Evolutionary conservation across 2,113 vertebrate genomes (phyloP).

Genomic region (Bufo gargarizans): DNA sequence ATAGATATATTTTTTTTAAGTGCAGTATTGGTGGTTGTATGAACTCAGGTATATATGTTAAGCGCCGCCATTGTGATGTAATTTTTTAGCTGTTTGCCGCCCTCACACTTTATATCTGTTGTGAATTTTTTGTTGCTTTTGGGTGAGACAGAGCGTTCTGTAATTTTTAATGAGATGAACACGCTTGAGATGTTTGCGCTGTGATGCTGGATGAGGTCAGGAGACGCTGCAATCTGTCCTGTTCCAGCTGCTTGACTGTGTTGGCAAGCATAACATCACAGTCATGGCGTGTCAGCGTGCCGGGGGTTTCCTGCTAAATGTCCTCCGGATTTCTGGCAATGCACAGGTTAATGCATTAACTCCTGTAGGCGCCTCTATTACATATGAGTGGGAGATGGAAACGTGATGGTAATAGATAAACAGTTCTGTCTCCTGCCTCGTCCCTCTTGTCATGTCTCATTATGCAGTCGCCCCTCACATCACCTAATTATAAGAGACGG

Average conservation of each 20-base stretch:
- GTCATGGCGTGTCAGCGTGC: background rate
- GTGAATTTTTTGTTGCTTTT: constrained; percentile 6
- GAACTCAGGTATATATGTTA: background rate
- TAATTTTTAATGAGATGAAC: constrained; percentile 50
- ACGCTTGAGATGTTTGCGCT: constrained; percentile 20
- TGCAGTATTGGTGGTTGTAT: background rate
- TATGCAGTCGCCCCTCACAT: background rate
- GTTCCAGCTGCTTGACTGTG: constrained; percentile 23
- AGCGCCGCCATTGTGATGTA: background rate
- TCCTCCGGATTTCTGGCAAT: too few relatives aligned
- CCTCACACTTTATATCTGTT: background rate
- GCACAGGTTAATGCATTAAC: constrained; percentile 7
- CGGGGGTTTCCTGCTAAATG: background rate
- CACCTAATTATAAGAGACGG: background rate
- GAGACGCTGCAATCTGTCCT: constrained; percentile 14
- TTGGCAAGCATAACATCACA: constrained; percentile 23
- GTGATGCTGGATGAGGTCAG: constrained; percentile 21
- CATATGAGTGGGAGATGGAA: background rate
- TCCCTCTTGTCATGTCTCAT: constrained; percentile 11
- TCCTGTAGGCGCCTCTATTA: background rate
- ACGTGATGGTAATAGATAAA: background rate
- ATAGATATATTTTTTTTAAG: background rate
- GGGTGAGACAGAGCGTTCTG: constrained; percentile 30
- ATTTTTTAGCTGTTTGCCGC: background rate
- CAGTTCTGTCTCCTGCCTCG: background rate